Conservation (phyloP, 2,113 vertebrate genomes). For the Numenius arquata region DNA sequence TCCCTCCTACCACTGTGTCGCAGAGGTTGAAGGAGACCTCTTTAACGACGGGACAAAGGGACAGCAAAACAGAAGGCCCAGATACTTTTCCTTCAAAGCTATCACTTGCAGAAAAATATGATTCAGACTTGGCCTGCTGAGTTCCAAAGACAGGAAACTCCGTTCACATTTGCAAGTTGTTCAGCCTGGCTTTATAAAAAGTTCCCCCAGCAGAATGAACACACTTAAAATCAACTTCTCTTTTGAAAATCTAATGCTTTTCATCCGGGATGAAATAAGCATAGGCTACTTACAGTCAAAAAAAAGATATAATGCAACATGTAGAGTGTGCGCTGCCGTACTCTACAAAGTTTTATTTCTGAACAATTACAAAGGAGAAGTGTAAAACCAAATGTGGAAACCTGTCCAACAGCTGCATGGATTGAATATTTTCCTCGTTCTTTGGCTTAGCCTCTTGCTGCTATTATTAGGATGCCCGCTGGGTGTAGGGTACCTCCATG, state of each 20-base stretch:
- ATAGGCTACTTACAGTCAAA: not conserved
- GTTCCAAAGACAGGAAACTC: conserved; percentile 20
- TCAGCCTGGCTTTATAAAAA: not conserved
- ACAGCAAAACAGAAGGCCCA: not conserved
- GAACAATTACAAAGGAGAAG: not conserved
- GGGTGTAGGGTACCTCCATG: not conserved
- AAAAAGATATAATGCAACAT: not conserved
- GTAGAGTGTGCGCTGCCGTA: accelerated
- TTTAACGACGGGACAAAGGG: not conserved
- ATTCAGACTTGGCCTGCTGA: conserved; percentile 19
- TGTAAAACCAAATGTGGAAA: not conserved
- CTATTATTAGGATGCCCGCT: not conserved
- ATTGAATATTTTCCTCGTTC: not conserved
- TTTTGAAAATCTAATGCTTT: conserved; percentile 29
- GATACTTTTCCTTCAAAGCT: not conserved
- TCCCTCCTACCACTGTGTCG: not conserved
- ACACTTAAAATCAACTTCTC: not conserved
- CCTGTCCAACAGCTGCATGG: not conserved
- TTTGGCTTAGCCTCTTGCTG: not conserved
- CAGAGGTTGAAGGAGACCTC: not conserved
- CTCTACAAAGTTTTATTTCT: conserved; percentile 1
- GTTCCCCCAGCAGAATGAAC: not conserved
- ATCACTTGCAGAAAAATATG: not conserved
- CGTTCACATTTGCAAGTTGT: not conserved
- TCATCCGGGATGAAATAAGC: not conserved